A percentile compares a stretch with the other conserved stretches of the same genome.
Evolutionary conservation across 1,140 invertebrate species (phyloP).

Genomic region (Dreissena polymorpha): DNA sequence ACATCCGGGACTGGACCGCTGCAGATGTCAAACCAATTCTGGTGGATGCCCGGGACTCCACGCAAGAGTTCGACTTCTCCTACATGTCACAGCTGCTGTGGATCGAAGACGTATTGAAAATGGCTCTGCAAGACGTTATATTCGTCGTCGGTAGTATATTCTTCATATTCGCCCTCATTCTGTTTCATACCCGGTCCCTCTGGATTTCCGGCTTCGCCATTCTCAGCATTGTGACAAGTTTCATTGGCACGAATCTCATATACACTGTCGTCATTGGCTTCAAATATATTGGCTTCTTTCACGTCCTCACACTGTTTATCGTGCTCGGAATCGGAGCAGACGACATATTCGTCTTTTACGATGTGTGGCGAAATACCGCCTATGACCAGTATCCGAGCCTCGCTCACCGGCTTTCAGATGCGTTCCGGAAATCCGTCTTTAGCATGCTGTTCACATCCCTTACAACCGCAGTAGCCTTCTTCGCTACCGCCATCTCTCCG

Average conservation of each 20-base stretch:
- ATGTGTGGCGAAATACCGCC: slow-evolving; percentile 66
- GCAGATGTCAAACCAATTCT: slow-evolving; percentile 26
- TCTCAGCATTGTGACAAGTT: slow-evolving; percentile 64
- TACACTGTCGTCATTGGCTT: slow-evolving; percentile 65
- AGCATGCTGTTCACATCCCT: slow-evolving; percentile 70
- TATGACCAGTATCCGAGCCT: slow-evolving; percentile 56
- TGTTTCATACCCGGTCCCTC: slow-evolving; percentile 64
- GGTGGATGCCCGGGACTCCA: not conserved
- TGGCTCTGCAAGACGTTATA: slow-evolving; percentile 61
- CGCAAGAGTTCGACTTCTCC: slow-evolving; percentile 29
- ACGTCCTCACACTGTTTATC: slow-evolving; percentile 69
- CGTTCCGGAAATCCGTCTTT: slow-evolving; percentile 61
- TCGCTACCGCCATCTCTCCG: slow-evolving; percentile 66
- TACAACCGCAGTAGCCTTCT: slow-evolving; percentile 72
- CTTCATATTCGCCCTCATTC: slow-evolving; percentile 68
- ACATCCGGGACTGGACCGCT: slow-evolving; percentile 7
- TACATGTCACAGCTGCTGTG: slow-evolving; percentile 38
- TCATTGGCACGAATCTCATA: slow-evolving; percentile 64
- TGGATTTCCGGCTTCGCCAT: slow-evolving; percentile 61
- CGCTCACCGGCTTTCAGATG: slow-evolving; percentile 62
- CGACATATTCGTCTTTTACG: slow-evolving; percentile 70
- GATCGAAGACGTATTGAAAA: slow-evolving; percentile 39
- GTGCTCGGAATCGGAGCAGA: slow-evolving; percentile 72
- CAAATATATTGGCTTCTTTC: slow-evolving; percentile 71
- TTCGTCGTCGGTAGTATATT: slow-evolving; percentile 63